Evolutionary conservation across 2,888 invertebrate genomes (phyloP).

Genomic region (Drosophila acutilabella): DNA sequence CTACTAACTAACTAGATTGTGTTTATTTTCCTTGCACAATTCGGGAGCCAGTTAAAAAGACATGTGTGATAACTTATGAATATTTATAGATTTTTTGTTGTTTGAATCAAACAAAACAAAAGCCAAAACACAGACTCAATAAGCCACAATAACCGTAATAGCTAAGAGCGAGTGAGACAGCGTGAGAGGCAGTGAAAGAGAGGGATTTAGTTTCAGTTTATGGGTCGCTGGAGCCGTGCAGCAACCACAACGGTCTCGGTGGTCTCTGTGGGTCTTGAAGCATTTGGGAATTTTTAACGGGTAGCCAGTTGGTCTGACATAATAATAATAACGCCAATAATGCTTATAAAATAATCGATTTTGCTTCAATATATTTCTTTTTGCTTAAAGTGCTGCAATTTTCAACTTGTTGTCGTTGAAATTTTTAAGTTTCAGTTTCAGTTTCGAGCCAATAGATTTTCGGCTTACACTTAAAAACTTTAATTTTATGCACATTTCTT

Average conservation of each 20-base stretch:
- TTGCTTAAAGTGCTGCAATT: constrained; percentile 54
- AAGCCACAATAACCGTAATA: constrained; percentile 27
- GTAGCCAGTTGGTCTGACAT: constrained; percentile 60
- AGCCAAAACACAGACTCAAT: constrained; percentile 43
- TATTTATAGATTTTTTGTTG: constrained; percentile 70
- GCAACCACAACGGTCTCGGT: constrained; percentile 33
- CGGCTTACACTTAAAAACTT: constrained; percentile 34
- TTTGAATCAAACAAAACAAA: constrained; percentile 26
- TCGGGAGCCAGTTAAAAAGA: constrained; percentile 36
- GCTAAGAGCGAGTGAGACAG: neutral
- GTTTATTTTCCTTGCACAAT: constrained; percentile 67
- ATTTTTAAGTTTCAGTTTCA: constrained; percentile 23
- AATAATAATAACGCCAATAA: constrained; percentile 63
- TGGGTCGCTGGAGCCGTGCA: constrained; percentile 51
- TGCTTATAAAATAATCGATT: constrained; percentile 71
- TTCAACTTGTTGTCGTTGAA: constrained; percentile 45
- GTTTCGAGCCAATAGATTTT: constrained; percentile 8
- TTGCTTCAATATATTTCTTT: constrained; percentile 30
- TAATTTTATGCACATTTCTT: constrained; percentile 66
- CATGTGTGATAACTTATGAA: constrained; percentile 66
- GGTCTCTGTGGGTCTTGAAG: constrained; percentile 33
- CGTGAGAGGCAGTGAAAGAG: constrained; percentile 12
- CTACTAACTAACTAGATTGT: constrained; percentile 21
- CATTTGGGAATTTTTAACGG: constrained; percentile 49
- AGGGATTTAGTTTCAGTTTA: constrained; percentile 52